A percentile compares a stretch with the other conserved stretches of the same genome.
Conservation (phyloP, 2,888 invertebrate species). For the Leucophenga maculata region DNA sequence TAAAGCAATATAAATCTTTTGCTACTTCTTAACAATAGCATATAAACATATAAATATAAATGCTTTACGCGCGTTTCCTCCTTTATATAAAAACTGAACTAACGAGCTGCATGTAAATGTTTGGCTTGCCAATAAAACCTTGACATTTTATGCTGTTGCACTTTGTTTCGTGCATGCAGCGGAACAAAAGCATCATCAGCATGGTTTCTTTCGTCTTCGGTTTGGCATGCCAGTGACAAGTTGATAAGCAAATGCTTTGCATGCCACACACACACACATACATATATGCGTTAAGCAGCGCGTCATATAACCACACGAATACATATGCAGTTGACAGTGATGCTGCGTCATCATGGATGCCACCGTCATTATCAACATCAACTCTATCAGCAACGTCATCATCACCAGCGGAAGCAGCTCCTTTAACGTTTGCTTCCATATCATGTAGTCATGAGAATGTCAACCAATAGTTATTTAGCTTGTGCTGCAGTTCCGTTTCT, state of each 20-base stretch:
- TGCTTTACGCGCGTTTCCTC: too few species aligned
- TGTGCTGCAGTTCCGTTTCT: constrained; percentile 4
- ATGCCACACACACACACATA: not conserved
- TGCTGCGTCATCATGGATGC: not conserved
- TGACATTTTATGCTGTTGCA: constrained; percentile 20
- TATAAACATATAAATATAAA: too few species aligned
- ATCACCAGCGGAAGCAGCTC: not conserved
- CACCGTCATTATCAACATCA: constrained; percentile 9
- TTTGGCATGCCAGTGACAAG: constrained; percentile 10
- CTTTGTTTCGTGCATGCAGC: not conserved
- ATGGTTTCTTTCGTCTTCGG: not conserved
- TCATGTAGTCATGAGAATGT: too few species aligned
- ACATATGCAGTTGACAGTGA: not conserved
- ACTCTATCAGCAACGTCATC: not conserved
- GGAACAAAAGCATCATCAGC: not conserved
- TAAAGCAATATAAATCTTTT: too few species aligned
- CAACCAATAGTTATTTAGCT: not conserved
- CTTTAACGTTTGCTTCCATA: too few species aligned
- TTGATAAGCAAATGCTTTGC: constrained; percentile 21
- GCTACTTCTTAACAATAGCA: too few species aligned
- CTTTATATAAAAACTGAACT: constrained; percentile 8
- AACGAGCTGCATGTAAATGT: constrained; percentile 23
- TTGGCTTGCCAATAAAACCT: constrained; percentile 22
- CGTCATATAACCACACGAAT: not conserved
- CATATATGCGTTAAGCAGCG: not conserved